A percentile compares a stretch with the other conserved stretches of the same genome.
Evolutionary conservation across 2,797 vertebrate species (phyloP).

Genomic region (Poecilia velifera): DNA sequence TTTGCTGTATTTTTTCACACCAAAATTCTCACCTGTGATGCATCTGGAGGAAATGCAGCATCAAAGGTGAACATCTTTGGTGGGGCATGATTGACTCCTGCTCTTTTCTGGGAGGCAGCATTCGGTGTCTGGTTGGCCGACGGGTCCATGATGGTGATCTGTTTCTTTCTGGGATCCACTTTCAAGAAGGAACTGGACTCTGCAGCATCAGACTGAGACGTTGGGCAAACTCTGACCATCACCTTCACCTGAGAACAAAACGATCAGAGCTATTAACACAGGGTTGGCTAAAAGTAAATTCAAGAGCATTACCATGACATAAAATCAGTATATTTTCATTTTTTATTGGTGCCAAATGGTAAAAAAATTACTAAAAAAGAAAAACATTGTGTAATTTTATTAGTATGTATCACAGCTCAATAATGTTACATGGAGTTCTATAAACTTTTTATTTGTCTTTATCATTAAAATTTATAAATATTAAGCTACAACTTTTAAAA

Average conservation of each 20-base stretch:
- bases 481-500: neutral
- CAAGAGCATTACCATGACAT: neutral
- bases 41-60: slow-evolving; percentile 93
- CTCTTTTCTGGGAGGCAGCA: slow-evolving; percentile 85
- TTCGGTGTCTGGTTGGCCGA: slow-evolving; percentile 82
- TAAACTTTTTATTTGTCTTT: neutral
- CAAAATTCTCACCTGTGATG: slow-evolving; percentile 87
- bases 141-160: slow-evolving; percentile 94
- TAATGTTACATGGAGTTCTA: neutral
- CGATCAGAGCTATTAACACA: slow-evolving; percentile 8
- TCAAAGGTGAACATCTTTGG: slow-evolving; percentile 99
- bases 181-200: slow-evolving; percentile 97
- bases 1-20: neutral
- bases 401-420: neutral
- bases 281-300: neutral
- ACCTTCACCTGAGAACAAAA: slow-evolving; percentile 89
- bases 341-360: neutral
- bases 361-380: neutral
- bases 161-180: slow-evolving; percentile 95
- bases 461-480: neutral
- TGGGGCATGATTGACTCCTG: slow-evolving; percentile 85
- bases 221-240: slow-evolving; percentile 95
- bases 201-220: slow-evolving; percentile 82
- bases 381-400: neutral
- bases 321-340: neutral